Conservation (phyloP, 1,140 invertebrate genomes). For the Harpegnathos saltator region DNA sequence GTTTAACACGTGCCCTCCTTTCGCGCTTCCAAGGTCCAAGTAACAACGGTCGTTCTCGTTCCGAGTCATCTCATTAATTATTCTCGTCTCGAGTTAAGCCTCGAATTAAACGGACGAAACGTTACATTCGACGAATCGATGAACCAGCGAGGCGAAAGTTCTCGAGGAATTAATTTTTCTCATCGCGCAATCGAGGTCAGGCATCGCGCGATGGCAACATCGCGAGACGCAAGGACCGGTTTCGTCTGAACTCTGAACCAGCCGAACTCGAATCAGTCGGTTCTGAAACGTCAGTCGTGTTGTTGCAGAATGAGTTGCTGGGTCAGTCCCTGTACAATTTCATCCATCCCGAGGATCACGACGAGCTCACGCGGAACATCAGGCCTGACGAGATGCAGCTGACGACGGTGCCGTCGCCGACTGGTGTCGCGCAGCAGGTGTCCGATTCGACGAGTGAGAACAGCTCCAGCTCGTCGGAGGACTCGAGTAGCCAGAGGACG, state of each 20-base stretch:
- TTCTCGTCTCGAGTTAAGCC: background rate
- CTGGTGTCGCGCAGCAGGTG: constrained; percentile 74
- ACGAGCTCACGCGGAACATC: constrained; percentile 89
- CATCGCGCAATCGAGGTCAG: background rate
- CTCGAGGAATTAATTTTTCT: background rate
- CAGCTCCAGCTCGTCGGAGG: constrained; percentile 81
- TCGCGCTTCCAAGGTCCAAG: too few relatives aligned
- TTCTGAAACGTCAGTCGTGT: background rate
- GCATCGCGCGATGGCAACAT: too few relatives aligned
- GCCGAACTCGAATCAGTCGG: too few relatives aligned
- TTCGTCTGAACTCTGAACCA: constrained; percentile 6
- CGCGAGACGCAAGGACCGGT: too few relatives aligned
- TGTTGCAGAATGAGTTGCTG: constrained; percentile 92
- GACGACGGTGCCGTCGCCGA: constrained; percentile 77
- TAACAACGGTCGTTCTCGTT: background rate
- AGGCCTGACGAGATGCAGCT: constrained; percentile 84
- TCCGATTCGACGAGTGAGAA: constrained; percentile 80
- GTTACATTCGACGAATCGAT: background rate
- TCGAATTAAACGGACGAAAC: background rate
- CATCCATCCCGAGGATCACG: constrained; percentile 92
- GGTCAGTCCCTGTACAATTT: constrained; percentile 93
- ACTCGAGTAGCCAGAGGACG: constrained; percentile 80
- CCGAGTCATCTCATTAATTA: background rate
- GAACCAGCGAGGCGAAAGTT: background rate
- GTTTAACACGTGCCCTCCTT: too few relatives aligned